phyloP scores from a whole-genome alignment of 2,888 invertebrate genomes.

The Drosophila helvetica region DNA sequence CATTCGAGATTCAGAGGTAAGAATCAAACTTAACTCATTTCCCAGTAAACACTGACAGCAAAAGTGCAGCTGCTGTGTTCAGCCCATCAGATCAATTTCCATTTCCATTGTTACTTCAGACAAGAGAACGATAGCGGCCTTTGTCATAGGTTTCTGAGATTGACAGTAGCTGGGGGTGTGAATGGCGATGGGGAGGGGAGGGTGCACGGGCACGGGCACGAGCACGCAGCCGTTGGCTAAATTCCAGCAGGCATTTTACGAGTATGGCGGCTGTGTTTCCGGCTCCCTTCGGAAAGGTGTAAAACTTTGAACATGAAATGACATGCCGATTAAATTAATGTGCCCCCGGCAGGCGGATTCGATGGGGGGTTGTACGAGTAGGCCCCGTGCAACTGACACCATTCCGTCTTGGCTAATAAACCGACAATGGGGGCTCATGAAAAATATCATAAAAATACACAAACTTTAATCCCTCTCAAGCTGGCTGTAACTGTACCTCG shows the following conservation, averaged over 20 bases:
- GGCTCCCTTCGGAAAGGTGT: conserved; percentile 39
- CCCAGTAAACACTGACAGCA: too few relatives aligned
- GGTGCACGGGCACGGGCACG: too few relatives aligned
- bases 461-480: conserved; percentile 15
- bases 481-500: conserved; percentile 6
- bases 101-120: conserved; percentile 44
- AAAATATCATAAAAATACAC: conserved; percentile 17
- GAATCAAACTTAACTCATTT: conserved; percentile 16
- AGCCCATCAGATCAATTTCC: conserved; percentile 1
- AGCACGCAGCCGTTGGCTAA: conserved; percentile 5
- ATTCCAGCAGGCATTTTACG: conserved; percentile 54
- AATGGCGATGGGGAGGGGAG: not conserved
- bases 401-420: conserved; percentile 31
- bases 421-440: conserved; percentile 29
- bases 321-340: conserved; percentile 75
- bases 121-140: conserved; percentile 4
- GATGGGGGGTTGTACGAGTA: not conserved
- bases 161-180: conserved; percentile 36
- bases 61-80: too few relatives aligned
- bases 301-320: conserved; percentile 71
- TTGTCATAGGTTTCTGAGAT: conserved; percentile 40
- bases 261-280: not conserved
- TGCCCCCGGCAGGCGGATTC: conserved; percentile 12
- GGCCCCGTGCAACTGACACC: conserved; percentile 16
- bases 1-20: not conserved